These are phyloP conservation scores for Neolamprologus hecqui DNA, from an alignment of 2,113 vertebrate species.

Conservation along the genomic window DNA sequence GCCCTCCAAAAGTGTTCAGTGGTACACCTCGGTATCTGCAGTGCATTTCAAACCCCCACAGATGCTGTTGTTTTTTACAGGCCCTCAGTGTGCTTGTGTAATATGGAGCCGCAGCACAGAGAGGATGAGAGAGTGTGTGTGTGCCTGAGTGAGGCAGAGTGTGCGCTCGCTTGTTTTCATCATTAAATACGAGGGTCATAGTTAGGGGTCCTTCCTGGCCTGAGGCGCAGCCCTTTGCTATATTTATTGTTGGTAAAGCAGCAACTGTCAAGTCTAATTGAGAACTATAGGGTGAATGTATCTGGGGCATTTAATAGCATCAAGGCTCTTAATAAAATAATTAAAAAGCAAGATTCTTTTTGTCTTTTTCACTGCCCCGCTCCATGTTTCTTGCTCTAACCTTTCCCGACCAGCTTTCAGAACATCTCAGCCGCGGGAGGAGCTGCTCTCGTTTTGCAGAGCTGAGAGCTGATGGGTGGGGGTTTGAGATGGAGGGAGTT, in stretches of 20 bases:
- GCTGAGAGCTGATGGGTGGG: not conserved
- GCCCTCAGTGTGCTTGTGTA: slow-evolving; percentile 4
- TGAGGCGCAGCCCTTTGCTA: slow-evolving; percentile 67
- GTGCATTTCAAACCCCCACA: not conserved
- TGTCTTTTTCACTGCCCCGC: slow-evolving; percentile 57
- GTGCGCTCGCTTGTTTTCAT: slow-evolving; percentile 64
- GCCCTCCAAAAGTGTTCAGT: not conserved
- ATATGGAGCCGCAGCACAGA: not conserved
- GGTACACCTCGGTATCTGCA: not conserved
- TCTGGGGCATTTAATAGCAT: slow-evolving; percentile 75
- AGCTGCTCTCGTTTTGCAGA: slow-evolving; percentile 28
- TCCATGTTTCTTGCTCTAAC: slow-evolving; percentile 56
- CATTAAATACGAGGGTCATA: slow-evolving; percentile 73
- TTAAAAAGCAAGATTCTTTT: slow-evolving; percentile 68
- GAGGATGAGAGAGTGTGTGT: not conserved
- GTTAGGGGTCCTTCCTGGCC: slow-evolving; percentile 68
- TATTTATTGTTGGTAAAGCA: slow-evolving; percentile 76
- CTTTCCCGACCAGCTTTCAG: slow-evolving; percentile 58
- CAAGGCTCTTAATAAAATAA: slow-evolving; percentile 70
- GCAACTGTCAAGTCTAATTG: slow-evolving; percentile 75
- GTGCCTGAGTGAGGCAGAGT: slow-evolving; percentile 20
- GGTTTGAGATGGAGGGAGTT: not conserved
- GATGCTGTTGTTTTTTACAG: not conserved
- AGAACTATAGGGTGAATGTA: slow-evolving; percentile 71
- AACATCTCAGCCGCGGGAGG: slow-evolving; percentile 41